Percentiles rank a stretch among this genome's conserved stretches.
Evolutionary conservation across 2,888 invertebrate genomes (phyloP).

Genomic region (Smittia sp.): DNA sequence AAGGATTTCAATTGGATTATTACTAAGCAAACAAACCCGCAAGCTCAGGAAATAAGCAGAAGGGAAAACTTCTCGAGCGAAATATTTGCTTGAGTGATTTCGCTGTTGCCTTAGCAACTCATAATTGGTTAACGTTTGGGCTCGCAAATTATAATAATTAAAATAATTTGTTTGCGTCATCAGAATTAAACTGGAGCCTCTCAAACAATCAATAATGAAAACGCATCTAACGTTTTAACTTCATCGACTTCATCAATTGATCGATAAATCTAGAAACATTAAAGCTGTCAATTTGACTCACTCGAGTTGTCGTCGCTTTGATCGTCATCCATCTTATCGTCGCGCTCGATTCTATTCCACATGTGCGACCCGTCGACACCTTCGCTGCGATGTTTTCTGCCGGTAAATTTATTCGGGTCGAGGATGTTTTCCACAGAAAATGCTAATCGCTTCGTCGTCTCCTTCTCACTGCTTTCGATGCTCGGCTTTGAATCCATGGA

Average conservation of each 20-base stretch:
- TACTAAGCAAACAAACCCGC: too few species aligned
- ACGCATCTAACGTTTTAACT: constrained; percentile 18
- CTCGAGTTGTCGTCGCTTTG: constrained; percentile 57
- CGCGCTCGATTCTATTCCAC: constrained; percentile 56
- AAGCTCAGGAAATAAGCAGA: too few species aligned
- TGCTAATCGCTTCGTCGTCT: constrained; percentile 61
- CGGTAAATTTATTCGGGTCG: constrained; percentile 87
- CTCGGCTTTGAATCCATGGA: constrained; percentile 50
- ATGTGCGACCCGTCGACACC: constrained; percentile 55
- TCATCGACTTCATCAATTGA: too few species aligned
- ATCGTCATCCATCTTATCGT: constrained; percentile 52
- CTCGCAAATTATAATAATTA: too few species aligned
- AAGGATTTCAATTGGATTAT: too few species aligned
- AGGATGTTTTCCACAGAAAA: constrained; percentile 89
- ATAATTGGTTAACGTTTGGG: background rate
- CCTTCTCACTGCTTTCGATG: constrained; percentile 49
- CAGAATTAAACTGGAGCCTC: background rate
- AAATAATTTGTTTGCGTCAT: background rate
- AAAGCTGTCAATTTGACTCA: constrained; percentile 49
- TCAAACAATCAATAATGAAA: constrained; percentile 33
- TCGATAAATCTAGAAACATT: too few species aligned
- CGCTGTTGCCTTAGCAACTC: too few species aligned
- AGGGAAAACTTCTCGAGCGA: too few species aligned
- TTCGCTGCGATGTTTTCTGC: constrained; percentile 55
- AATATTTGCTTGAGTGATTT: too few species aligned